Base-by-base conservation (phyloP, 2,113 vertebrate genomes). In the Tenebrosternarchus preto region DNA sequence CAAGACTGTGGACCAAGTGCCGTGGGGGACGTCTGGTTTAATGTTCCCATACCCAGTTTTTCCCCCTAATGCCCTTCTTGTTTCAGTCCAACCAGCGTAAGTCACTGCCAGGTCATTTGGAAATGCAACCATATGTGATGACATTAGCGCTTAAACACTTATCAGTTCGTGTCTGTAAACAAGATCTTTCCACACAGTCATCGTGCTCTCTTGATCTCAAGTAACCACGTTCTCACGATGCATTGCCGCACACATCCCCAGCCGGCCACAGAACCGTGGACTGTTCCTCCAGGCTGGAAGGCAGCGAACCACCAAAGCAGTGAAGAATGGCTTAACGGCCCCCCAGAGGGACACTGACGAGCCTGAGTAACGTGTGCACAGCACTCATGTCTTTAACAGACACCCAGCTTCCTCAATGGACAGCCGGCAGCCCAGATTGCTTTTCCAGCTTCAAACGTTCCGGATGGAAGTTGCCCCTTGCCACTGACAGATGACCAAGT, bases 121-220 rank as follows among this genome's bases (percentile, higher is more conserved):
- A 87, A 80, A 85, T 29, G 24, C 80, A 86, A 82, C 86, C 82
- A 85, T 71, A 82, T 85, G 85, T 73, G 22, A 76, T 74, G 69
- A 81, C 71, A 80, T 80, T 81, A 66, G 15, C 3, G 57, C 63
- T 76, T 29, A 83, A 72, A 70, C 75, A 66, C 59, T 79, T 57
- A 46, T 4, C 64, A 55, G 72, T 33, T 69, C 69, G 8, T 78
- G 78, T 56, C 31, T 5, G 36, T 63, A 66, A 77, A 72, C 57
- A 60, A 46, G 67, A 24, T 50, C 33, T 77, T 61, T 67, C 61
- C 24, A 66, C 17, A 24, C 72, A 59, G 72, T 29, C 19, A 64
- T 76, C 43, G 55, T 39, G 46, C 31, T 39, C 66, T 43, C 22
- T 31, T 67, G 61, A 31, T 50, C 61, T 64, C 43, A 12, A 50